Conservation (phyloP, 2,113 vertebrate species). For the Maccullochella peelii region DNA sequence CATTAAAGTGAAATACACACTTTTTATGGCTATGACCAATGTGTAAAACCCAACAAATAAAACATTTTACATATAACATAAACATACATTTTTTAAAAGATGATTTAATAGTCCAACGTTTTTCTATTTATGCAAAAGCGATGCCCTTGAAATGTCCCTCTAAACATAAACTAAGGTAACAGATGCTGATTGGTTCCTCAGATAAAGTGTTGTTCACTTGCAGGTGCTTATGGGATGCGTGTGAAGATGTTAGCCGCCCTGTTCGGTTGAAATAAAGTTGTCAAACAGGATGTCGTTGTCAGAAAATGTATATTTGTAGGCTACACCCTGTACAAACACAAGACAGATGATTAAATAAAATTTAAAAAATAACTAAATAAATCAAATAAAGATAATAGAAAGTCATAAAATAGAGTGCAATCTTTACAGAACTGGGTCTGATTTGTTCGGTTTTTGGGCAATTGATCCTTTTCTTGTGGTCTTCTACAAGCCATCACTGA, state of each 20-base stretch:
- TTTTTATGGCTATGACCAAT: background rate
- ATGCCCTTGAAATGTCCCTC: no score
- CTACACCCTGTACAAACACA: background rate
- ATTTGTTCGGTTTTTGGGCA: background rate
- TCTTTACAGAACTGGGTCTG: background rate
- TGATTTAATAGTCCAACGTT: no score
- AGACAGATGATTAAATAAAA: background rate
- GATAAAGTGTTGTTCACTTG: no score
- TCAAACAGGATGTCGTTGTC: background rate
- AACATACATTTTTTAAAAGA: no score
- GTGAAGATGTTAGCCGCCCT: no score
- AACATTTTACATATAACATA: no score
- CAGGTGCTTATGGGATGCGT: no score
- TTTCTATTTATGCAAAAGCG: no score
- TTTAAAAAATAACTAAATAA: background rate
- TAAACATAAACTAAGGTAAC: no score
- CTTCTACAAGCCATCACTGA: background rate
- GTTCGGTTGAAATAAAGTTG: no score
- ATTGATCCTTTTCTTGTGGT: background rate
- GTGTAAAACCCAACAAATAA: background rate
- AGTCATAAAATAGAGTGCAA: background rate
- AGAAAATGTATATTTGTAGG: background rate
- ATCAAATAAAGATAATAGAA: background rate
- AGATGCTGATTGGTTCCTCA: no score
- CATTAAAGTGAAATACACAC: background rate